Base-by-base conservation (phyloP, 2,797 vertebrate species). In the Coendou prehensilis region DNA sequence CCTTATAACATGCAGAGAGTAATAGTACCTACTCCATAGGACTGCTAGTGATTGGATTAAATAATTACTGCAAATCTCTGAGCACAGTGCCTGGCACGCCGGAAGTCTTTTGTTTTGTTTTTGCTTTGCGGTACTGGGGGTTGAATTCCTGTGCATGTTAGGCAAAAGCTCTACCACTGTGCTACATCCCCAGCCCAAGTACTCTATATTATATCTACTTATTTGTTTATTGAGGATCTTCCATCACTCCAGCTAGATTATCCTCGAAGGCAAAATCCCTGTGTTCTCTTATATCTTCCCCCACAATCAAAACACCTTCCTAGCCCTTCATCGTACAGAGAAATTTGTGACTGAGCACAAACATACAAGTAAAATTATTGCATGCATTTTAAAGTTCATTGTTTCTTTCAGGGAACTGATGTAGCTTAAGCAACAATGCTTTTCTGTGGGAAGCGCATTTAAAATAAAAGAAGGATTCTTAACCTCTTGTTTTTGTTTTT, bases 401-500 rank as follows among this genome's bases (percentile, higher is more conserved):
- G n/a, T 73, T 94, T 82, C 56, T 96, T 71, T 81, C 80, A 91
- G 37, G 85, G 37, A 95, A 89, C 47, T 33, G 33, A 73, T 45
- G 22, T 47, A 59, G 45, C 37, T 87, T 63, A 75, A 87, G 91
- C 71, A 78, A 64, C 78, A 76, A 20, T 28, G 14, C 20, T 79
- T 78, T 64, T 81, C 57, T 83, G 37, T 85, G 20, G 17, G 56
- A 20, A 64, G 33, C 26, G 28, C 23, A 10, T 87, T 89, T 71
- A 82, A 89, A 52, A 89, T 87, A 89, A 93, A 69, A 69, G 33
- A 59, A 45, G 50, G 28, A 56, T 82, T 91, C 78, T 26, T 78
- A 9, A 85, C 47, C 83, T 73, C 18, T 54, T 47, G 14, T 13
- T 15, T 50, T 88, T 81, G 20, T 13, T 15, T 50, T 88, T 81